Evolutionary conservation across 2,888 invertebrate species (phyloP).

Genomic region (Serripes groenlandicus): DNA sequence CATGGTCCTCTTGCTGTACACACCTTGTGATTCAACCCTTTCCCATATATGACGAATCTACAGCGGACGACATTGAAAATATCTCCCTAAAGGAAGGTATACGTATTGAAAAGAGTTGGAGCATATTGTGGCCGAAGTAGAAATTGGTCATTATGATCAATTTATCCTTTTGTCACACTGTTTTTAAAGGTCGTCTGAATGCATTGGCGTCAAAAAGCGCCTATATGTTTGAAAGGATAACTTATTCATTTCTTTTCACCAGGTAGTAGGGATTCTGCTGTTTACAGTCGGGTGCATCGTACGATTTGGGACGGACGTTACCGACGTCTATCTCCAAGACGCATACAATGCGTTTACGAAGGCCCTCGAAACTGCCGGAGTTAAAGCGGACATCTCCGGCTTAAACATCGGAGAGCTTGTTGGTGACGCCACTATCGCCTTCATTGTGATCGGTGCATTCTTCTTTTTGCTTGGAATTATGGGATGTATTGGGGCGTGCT

Average conservation of each 20-base stretch:
- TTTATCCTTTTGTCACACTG: too few species aligned
- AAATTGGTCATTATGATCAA: too few species aligned
- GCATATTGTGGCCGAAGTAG: too few species aligned
- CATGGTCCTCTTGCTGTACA: too few species aligned
- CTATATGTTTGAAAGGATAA: background rate
- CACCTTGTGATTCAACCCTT: too few species aligned
- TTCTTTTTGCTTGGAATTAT: constrained; percentile 76
- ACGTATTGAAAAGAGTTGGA: too few species aligned
- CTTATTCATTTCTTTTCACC: background rate
- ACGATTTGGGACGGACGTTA: constrained; percentile 52
- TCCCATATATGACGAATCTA: too few species aligned
- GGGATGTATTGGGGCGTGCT: constrained; percentile 81
- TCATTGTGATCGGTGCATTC: constrained; percentile 80
- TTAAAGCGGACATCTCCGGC: constrained; percentile 48
- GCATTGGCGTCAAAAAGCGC: background rate
- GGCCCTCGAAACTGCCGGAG: constrained; percentile 42
- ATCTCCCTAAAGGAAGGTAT: too few species aligned
- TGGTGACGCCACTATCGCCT: constrained; percentile 73
- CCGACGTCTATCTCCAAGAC: constrained; percentile 54
- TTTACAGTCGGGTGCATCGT: constrained; percentile 55
- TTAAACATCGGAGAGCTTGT: constrained; percentile 76
- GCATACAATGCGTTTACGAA: constrained; percentile 56
- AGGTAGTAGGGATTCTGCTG: constrained; percentile 54
- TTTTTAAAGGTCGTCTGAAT: too few species aligned
- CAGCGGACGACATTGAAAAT: too few species aligned